Evolutionary conservation across 2,113 vertebrate genomes (phyloP).

Genomic region (Fregata magnificens): DNA sequence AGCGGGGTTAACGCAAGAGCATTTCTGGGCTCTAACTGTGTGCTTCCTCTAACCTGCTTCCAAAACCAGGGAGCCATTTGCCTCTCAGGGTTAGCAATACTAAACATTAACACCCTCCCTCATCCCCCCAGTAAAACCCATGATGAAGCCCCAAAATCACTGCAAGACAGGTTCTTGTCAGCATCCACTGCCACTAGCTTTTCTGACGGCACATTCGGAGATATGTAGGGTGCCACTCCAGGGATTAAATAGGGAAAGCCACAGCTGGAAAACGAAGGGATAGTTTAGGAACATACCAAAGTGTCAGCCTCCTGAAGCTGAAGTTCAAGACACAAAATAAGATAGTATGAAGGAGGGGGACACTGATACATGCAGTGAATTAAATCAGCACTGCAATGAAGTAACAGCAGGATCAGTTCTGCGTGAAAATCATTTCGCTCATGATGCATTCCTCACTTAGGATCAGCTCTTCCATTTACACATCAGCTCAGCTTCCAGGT

Average conservation of each 20-base stretch:
- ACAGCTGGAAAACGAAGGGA: not conserved
- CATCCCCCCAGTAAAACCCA: not conserved
- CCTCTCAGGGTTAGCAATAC: not conserved
- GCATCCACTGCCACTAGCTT: not conserved
- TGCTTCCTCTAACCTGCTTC: not conserved
- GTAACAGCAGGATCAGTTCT: not conserved
- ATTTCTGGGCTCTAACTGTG: not conserved
- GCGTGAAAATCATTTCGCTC: too few relatives aligned
- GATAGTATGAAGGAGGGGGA: not conserved
- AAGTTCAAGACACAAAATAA: not conserved
- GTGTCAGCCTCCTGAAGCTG: not conserved
- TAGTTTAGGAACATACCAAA: not conserved
- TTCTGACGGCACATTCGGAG: not conserved
- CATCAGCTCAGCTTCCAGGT: not conserved
- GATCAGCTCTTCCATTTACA: not conserved
- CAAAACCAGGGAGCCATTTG: not conserved
- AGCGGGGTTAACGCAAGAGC: rapidly evolving
- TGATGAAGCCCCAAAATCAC: not conserved
- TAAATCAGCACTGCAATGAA: not conserved
- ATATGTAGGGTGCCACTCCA: not conserved
- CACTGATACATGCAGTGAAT: not conserved
- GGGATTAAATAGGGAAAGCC: not conserved
- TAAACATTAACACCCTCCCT: not conserved
- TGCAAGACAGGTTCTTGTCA: not conserved
- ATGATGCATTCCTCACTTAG: too few relatives aligned